Conservation (phyloP, 2,113 vertebrate species). For the Poeciliopsis retropinna region DNA sequence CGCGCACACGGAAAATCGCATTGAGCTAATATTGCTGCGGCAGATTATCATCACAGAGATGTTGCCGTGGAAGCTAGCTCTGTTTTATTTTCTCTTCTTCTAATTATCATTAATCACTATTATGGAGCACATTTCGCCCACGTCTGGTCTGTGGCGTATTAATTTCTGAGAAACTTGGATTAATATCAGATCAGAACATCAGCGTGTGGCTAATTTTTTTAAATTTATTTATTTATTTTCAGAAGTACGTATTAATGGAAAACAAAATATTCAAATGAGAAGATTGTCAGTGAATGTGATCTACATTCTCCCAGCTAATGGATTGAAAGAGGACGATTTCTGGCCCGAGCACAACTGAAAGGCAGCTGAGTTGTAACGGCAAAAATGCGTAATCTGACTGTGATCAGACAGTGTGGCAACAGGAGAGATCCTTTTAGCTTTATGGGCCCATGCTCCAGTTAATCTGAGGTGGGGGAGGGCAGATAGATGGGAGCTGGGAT, state of each 20-base stretch:
- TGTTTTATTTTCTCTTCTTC: constrained; percentile 45
- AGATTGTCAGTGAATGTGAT: neutral
- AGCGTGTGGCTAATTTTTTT: constrained; percentile 7
- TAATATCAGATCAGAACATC: constrained; percentile 43
- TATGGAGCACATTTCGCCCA: constrained; percentile 55
- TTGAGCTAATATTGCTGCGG: constrained; percentile 33
- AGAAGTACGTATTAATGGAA: constrained; percentile 6
- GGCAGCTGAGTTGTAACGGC: neutral
- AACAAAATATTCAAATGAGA: neutral
- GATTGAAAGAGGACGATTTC: neutral
- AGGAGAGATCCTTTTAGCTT: constrained; percentile 42
- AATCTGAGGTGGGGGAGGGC: constrained; percentile 32
- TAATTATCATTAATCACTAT: constrained; percentile 64
- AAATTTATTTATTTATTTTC: neutral
- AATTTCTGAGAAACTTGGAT: constrained; percentile 34
- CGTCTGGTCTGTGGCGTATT: constrained; percentile 19
- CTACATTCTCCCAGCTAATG: constrained; percentile 6
- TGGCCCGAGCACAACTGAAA: neutral
- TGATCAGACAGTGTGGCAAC: constrained; percentile 1
- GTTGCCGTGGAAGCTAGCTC: constrained; percentile 8
- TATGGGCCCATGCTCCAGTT: constrained; percentile 55
- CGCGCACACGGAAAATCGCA: constrained; percentile 33
- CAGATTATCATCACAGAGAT: constrained; percentile 40
- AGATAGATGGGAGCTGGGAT: constrained; percentile 18
- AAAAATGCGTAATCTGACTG: constrained; percentile 8